These are phyloP conservation scores for Tetramorium simillimum DNA, from an alignment of 1,140 invertebrate genomes.

Conservation along the genomic window DNA sequence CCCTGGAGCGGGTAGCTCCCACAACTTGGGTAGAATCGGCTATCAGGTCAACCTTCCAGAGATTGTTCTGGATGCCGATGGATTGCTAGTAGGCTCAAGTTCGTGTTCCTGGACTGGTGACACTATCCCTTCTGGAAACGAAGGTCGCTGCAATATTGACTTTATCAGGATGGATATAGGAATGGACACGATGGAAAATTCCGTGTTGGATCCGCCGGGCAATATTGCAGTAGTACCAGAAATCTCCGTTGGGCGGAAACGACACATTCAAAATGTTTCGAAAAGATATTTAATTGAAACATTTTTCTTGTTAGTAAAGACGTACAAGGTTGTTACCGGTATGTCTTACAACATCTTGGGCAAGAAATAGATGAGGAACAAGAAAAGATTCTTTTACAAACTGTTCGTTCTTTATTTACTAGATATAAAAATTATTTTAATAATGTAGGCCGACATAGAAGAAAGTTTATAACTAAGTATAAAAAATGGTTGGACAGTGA, in stretches of 20 bases:
- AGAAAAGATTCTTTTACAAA: too few relatives aligned
- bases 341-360: background rate
- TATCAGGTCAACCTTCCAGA: background rate
- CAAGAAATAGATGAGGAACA: too few relatives aligned
- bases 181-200: background rate
- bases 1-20: background rate
- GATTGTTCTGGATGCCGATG: background rate
- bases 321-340: background rate
- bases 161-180: background rate
- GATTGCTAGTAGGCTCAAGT: background rate
- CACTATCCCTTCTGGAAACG: background rate
- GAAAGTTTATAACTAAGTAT: background rate
- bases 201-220: background rate
- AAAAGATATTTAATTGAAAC: background rate
- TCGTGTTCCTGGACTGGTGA: background rate
- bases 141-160: background rate
- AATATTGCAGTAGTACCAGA: background rate
- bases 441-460: background rate
- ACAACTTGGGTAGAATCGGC: background rate
- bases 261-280: background rate
- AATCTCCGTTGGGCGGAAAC: background rate
- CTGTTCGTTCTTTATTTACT: too few relatives aligned
- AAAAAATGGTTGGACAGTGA: background rate
- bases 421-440: background rate
- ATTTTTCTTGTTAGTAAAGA: background rate